Evolutionary conservation across 1,140 invertebrate genomes (phyloP), one percentile per base, ranked within the genome.

Genomic region (Polypedilum vanderplanki): DNA sequence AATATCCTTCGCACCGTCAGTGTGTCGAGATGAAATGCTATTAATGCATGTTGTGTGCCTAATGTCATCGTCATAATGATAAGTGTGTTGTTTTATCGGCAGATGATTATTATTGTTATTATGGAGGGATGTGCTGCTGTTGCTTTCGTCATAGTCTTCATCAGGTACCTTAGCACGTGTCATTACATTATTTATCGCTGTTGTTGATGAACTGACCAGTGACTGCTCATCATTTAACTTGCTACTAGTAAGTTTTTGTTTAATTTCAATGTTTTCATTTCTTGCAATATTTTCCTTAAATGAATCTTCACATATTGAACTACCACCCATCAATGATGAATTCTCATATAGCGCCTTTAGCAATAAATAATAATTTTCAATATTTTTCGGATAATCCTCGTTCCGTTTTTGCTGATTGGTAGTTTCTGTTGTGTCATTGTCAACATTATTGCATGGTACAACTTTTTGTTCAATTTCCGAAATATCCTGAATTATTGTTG

Each of bases 351-450:
- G 20, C 5, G 74, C 18, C 22, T 33, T 64, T 46, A 75, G n/a
- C 22, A 75, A n/a, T 8, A 20, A 22, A 40, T 75, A 75, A 75
- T 75, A 75, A 40, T 75, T 75, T 70, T 70, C 65, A 70, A 70
- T 70, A 22, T 70, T 22, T 70, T 70, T 70, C 18, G 17, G 5
- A 20, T 18, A 70, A 70, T 70, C 65, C 7, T 70, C 65, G 9
- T 70, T 33, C 24, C 24, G 1, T 33, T 33, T 1, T 17, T 70
- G 65, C 9, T 18, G 18, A 12, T 15, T 57, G 10, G 46, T 18
- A 18, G 65, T 18, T 22, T 18, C 20, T 57, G 3, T 9, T 15
- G 46, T 15, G 17, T 8, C 8, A 20, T 70, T 22, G 65, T 70
- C 65, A 20, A 20, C 18, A 57, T 57, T n/a, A 57, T 57, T 57